Evolutionary conservation across 2,113 vertebrate genomes (phyloP).

Genomic region (Prunella fulvescens): DNA sequence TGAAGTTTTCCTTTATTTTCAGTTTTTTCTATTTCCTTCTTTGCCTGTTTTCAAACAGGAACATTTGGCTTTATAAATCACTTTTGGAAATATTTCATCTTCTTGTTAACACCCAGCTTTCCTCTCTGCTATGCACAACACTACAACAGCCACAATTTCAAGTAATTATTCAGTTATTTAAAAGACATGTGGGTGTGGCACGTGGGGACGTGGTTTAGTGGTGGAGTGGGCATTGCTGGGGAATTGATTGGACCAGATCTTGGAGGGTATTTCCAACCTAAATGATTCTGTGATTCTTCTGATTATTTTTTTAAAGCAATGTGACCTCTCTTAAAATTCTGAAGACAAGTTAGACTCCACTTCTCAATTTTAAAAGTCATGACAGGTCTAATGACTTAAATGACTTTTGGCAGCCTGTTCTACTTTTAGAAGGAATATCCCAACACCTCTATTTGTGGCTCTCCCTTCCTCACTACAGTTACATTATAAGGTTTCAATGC

Average conservation of each 20-base stretch:
- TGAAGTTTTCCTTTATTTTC: background rate
- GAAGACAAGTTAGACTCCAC: background rate
- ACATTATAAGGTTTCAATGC: background rate
- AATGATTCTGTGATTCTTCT: background rate
- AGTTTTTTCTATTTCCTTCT: background rate
- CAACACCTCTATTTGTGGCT: background rate
- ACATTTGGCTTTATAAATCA: background rate
- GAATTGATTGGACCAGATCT: fast-evolving
- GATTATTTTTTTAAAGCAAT: background rate
- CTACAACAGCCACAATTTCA: background rate
- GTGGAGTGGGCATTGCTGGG: background rate
- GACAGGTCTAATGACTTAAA: background rate
- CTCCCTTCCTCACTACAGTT: background rate
- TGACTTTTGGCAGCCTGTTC: background rate
- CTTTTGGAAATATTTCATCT: background rate
- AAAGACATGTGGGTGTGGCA: background rate
- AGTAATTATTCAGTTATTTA: background rate
- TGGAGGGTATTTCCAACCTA: background rate
- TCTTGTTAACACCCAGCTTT: background rate
- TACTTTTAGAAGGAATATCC: background rate
- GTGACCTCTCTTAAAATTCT: background rate
- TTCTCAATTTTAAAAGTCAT: background rate
- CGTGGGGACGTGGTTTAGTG: background rate
- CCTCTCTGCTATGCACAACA: background rate
- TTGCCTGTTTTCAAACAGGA: background rate